Evolutionary conservation across 2,113 vertebrate genomes (phyloP), one percentile per base, ranked within the genome.

Genomic region (Chlamydotis undulata): DNA sequence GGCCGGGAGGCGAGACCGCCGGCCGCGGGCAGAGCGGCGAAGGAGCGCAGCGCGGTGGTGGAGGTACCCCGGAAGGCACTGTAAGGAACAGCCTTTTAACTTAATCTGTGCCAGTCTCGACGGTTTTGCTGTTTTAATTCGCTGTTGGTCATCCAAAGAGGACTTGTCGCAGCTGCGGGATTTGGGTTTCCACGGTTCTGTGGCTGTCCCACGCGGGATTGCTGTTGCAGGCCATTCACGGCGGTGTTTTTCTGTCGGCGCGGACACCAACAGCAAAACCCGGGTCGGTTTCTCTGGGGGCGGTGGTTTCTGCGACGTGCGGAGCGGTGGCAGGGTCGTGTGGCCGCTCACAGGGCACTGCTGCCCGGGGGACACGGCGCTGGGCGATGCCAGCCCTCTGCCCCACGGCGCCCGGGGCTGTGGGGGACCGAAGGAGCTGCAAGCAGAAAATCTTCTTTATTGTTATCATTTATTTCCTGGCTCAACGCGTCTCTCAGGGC

Each of bases 121-220:
- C 55, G 28, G 0, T 4, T 50, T 80, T 86, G 26, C 17, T 50
- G 4, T 14, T 12, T 19, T 31, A 9, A 28, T 22, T 56, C n/a
- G 39, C 41, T 3, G 0, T 6, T 6, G n/a, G 19, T 23, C 17
- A 31, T 7, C 47, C 1, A 1, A 26, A 59, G 23, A 7, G 7
- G 41, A 43, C 5, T 14, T 0, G 1, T 41, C 19, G 4, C 7
- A 14, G 35, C 6, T 1, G 14, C 12, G 41, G 29, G 19, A 24
- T 60, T 21, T 49, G 73, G 43, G n/a, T 45, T 73, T 65, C 45
- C 4, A 0, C 0, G 15, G 53, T 19, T 71, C 47, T 43, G 61
- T 45, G 16, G 56, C 39, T 47, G n/a, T 55, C 59, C 24, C 5
- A 1, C 5, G 14, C 8, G 8, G 2, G n/a, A 15, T 39, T 26